These are phyloP conservation scores for Taenioides sp. DNA, from an alignment of 2,797 vertebrate genomes.

Conservation along the genomic window DNA sequence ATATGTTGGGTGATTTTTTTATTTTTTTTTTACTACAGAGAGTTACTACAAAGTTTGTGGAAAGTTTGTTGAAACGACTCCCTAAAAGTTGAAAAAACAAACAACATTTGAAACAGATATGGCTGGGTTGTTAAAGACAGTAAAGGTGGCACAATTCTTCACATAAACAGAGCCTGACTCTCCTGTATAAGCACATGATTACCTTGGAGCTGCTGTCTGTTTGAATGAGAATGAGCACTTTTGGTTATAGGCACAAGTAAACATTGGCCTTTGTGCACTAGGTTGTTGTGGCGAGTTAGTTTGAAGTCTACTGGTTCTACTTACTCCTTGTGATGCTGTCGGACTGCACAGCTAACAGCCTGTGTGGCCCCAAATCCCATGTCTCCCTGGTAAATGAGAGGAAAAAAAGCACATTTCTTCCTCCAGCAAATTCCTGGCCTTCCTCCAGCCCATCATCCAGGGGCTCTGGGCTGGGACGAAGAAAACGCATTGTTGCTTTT, in stretches of 20 bases:
- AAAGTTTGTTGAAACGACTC: background rate
- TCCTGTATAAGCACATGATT: slow-evolving; percentile 25
- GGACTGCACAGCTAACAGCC: slow-evolving; percentile 53
- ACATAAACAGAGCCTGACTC: background rate
- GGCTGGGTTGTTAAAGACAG: background rate
- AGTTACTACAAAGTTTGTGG: background rate
- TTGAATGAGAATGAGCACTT: slow-evolving; percentile 34
- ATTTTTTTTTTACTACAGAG: too few relatives aligned
- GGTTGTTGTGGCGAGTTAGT: slow-evolving; percentile 27
- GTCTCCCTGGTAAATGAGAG: slow-evolving; percentile 59
- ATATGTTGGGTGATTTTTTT: too few relatives aligned
- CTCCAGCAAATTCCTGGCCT: slow-evolving; percentile 57
- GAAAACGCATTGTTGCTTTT: slow-evolving; percentile 66
- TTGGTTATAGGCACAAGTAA: slow-evolving; percentile 46
- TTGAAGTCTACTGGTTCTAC: slow-evolving; percentile 24
- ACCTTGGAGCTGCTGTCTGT: slow-evolving; percentile 28
- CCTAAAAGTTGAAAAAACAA: background rate
- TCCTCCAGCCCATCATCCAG: slow-evolving; percentile 62
- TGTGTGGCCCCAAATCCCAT: slow-evolving; percentile 51
- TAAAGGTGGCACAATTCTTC: background rate
- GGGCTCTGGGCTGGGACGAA: slow-evolving; percentile 48
- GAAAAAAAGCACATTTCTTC: slow-evolving; percentile 54
- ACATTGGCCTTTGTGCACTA: slow-evolving; percentile 18
- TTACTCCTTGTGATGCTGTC: slow-evolving; percentile 45
- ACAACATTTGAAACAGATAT: background rate